Evolutionary conservation across 2,797 vertebrate genomes (phyloP), one percentile per base, ranked within the genome.

Genomic region (Spizella passerina): DNA sequence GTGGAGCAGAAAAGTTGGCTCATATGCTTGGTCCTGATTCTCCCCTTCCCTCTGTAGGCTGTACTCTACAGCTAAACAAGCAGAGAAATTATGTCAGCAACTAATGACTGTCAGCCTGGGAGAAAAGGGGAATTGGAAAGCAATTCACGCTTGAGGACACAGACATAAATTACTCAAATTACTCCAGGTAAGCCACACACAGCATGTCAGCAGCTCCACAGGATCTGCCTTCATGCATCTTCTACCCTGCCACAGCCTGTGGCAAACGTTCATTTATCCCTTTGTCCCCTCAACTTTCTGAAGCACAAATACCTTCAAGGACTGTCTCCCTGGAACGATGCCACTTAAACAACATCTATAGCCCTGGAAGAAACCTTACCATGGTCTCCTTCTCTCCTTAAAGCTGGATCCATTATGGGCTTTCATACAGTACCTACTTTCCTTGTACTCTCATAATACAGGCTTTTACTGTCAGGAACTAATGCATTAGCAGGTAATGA

Each of bases 81-180:
- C 56, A 59, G 41, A 65, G n/a, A 60, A 93, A 83, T 92, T 93
- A 96, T 91, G 79, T 57, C 50, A 78, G 65, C 69, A 81, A 24
- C 76, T 75, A 95, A 90, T 88, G 90, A 88, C 90, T 92, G 64
- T 56, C 83, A 94, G 39, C 86, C 64, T 82, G 71, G 44, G 73
- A 87, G 75, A 84, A 92, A 92, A 72, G 64, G 46, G 60, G 72
- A 82, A 79, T 7, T 69, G 55, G 50, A 82, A 96, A 94, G 93
- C 46, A 87, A 85, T 75, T 85, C 72, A 90, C 0, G 4, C 84
- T 82, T 52, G 39, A 87, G 57, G 87, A 93, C 30, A 75, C 32
- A 89, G 49, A 84, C 89, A 89, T 92, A 92, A 91, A 85, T 94
- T 92, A 77, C 84, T 81, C 75, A 91, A 89, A 85, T 92, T 91